These are phyloP conservation scores for Cepphus grylle DNA, from an alignment of 2,113 vertebrate genomes.

Conservation along the genomic window DNA sequence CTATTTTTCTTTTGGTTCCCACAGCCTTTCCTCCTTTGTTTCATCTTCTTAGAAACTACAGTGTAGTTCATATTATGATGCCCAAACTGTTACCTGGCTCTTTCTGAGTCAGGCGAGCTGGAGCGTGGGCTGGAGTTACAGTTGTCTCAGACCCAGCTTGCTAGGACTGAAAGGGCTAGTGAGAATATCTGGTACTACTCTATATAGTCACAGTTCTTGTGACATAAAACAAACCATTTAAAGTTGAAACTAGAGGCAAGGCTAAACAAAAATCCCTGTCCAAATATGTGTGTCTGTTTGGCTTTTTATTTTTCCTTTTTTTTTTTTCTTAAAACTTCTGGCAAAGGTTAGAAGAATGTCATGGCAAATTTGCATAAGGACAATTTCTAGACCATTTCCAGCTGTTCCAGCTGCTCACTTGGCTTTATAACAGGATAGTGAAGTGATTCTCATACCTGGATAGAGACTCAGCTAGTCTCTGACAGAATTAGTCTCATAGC, in stretches of 20 bases:
- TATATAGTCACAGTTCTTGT: background rate
- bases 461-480: background rate
- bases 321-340: background rate
- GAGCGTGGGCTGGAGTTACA: background rate
- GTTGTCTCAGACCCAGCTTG: background rate
- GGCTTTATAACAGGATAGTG: background rate
- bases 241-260: background rate
- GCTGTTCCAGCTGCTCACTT: background rate
- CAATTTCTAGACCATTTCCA: background rate
- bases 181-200: background rate
- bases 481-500: background rate
- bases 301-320: background rate
- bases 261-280: background rate
- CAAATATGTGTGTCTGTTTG: background rate
- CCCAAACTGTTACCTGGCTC: background rate
- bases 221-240: background rate
- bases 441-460: background rate
- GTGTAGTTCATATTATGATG: background rate
- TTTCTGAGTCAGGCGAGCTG: background rate
- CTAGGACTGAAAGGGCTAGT: background rate
- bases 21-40: background rate
- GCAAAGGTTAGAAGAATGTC: background rate
- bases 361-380: background rate
- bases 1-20: background rate
- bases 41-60: background rate